phyloP scores from a whole-genome alignment of 2,113 vertebrate species.

The Lutjanus erythropterus region DNA sequence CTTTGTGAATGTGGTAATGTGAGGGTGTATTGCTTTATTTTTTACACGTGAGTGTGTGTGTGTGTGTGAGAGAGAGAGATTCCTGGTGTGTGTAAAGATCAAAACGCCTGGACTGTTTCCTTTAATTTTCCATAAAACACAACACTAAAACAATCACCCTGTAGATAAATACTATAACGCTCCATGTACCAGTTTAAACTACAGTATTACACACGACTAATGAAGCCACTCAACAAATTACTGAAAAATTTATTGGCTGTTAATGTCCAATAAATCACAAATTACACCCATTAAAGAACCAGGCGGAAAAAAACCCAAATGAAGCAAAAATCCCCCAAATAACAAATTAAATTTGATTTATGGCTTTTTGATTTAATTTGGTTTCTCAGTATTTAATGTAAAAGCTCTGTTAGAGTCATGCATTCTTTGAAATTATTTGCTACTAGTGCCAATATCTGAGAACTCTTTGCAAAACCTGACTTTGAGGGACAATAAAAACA shows the following conservation, averaged over 20 bases:
- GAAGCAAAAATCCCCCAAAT: not conserved
- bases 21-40: constrained; percentile 39
- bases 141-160: not conserved
- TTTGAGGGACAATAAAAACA: too few relatives aligned
- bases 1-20: constrained; percentile 43
- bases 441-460: not conserved
- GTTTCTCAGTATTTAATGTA: not conserved
- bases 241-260: not conserved
- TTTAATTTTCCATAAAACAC: constrained; percentile 10
- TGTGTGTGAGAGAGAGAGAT: not conserved
- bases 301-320: too few relatives aligned
- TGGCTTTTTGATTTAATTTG: not conserved
- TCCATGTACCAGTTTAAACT: not conserved
- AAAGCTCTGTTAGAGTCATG: too few relatives aligned
- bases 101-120: not conserved
- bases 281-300: too few relatives aligned
- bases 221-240: not conserved
- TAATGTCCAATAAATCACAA: not conserved
- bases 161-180: not conserved
- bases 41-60: not conserved
- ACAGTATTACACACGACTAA: not conserved
- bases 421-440: not conserved
- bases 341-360: not conserved
- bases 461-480: too few relatives aligned
- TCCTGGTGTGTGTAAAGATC: constrained; percentile 6